phyloP scores from a whole-genome alignment of 37 sponge, comb jelly and placozoan species.

The Dysidea cf. avara region DNA sequence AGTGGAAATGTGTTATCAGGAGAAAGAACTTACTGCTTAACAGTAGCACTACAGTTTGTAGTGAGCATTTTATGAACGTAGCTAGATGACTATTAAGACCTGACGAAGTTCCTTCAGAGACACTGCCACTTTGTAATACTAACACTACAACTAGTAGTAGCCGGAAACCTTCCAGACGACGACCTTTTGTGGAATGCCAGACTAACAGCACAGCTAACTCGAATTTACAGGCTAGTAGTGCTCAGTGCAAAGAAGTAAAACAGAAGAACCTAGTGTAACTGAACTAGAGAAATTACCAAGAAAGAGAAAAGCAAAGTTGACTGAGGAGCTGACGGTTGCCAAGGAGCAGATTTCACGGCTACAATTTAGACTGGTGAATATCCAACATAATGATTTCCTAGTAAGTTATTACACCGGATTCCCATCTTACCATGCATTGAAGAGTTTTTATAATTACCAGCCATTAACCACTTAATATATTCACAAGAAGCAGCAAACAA shows the following conservation, averaged over 20 bases:
- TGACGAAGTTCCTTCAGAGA: constrained; percentile 18
- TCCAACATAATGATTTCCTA: constrained; percentile 24
- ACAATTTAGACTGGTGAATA: background rate
- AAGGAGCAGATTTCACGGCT: too few relatives aligned
- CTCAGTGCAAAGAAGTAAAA: too few relatives aligned
- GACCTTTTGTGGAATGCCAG: too few relatives aligned
- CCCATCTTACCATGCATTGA: constrained; percentile 13
- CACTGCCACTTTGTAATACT: too few relatives aligned
- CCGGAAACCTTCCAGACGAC: too few relatives aligned
- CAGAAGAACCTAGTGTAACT: too few relatives aligned
- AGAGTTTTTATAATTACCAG: constrained; percentile 18
- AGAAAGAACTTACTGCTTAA: constrained; percentile 13
- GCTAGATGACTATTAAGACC: background rate
- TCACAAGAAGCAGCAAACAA: constrained; percentile 13
- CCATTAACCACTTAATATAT: constrained; percentile 13
- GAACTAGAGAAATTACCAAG: too few relatives aligned
- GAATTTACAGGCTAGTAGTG: too few relatives aligned
- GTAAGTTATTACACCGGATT: constrained; percentile 54
- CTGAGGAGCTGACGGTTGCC: too few relatives aligned
- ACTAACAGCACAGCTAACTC: too few relatives aligned
- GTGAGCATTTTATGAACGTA: constrained; percentile 20
- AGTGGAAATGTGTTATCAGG: constrained; percentile 25
- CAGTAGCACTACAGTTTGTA: constrained; percentile 16
- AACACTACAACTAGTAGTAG: too few relatives aligned
- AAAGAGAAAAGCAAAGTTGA: too few relatives aligned